Evolutionary conservation across 2,797 vertebrate genomes (phyloP), one percentile per base, ranked within the genome.

Genomic region (Hemibagrus guttatus): DNA sequence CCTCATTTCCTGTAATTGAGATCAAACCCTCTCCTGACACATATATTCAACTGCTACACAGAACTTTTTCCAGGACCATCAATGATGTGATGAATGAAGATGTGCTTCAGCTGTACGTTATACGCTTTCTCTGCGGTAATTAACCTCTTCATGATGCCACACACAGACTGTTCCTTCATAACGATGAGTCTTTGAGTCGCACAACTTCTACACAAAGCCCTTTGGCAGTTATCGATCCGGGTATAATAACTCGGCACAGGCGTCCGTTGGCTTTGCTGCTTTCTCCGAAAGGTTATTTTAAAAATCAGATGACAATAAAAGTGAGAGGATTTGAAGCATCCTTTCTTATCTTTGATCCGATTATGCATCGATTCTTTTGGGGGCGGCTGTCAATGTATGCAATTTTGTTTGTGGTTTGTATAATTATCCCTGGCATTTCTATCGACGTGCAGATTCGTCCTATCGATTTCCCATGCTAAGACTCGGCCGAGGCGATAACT

Each of bases 381-480:
- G 21, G 28, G 42, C 35, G 31, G 78, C 59, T 35, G 83, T 86
- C 56, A 84, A 58, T 49, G 64, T 52, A 68, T 61, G 58, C 63
- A 35, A 31, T 84, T 86, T 88, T 86, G n/a, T 56, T 78, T 80
- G 66, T 49, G 68, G 26, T 83, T 59, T 26, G 26, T 71, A 86
- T 86, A 54, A 89, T 89, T 82, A 59, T 75, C 69, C 68, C 71
- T 75, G 85, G 31, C 83, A 88, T n/a, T 63, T 69, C 42, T 13
- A 68, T 85, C 84, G 54, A 83, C 86, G 83, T 72, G 81, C 75
- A 84, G 26, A 88, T 88, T 63, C 31, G 52, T 72, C 0, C 6
- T 69, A 89, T 87, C n/a, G 80, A 86, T 90, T 87, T 87, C 82
- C 72, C 56, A 63, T 84, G 63, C 31, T 13, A 72, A 64, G 46